phyloP scores from a whole-genome alignment of 1,140 invertebrate genomes.

The Drosophila oshimai region DNA sequence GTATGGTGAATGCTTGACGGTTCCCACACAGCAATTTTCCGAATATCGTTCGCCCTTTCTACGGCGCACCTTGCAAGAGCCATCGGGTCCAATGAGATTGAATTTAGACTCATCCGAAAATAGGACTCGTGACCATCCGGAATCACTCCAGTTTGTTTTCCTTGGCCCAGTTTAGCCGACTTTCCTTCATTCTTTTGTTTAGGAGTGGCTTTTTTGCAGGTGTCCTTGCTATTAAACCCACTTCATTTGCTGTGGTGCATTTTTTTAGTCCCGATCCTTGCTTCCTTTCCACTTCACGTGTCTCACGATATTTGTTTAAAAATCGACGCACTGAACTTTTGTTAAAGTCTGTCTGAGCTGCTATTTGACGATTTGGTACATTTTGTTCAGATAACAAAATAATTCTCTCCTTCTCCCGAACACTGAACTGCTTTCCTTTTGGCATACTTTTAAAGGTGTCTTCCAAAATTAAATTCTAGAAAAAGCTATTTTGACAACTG shows the following conservation, averaged over 20 bases:
- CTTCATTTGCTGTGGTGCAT: neutral
- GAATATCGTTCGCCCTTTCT: too few relatives aligned
- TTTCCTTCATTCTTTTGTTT: neutral
- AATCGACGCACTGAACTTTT: conserved; percentile 3
- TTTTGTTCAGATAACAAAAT: conserved; percentile 4
- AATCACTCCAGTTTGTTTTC: neutral
- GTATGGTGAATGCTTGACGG: too few relatives aligned
- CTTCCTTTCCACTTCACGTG: neutral
- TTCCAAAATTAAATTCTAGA: too few relatives aligned
- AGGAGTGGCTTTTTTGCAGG: neutral
- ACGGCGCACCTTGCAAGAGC: too few relatives aligned
- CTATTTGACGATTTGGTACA: conserved; percentile 2
- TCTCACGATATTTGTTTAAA: conserved; percentile 2
- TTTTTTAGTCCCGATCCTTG: neutral
- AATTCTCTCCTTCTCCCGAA: too few relatives aligned
- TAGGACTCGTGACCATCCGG: neutral
- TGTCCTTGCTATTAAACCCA: neutral
- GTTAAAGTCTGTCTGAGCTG: neutral
- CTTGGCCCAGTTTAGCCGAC: neutral
- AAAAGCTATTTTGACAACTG: too few relatives aligned
- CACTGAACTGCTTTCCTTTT: too few relatives aligned
- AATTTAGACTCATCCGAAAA: too few relatives aligned
- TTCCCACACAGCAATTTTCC: too few relatives aligned
- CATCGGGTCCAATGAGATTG: too few relatives aligned
- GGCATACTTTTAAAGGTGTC: too few relatives aligned